Percentiles rank a stretch among this genome's conserved stretches.
Evolutionary conservation across 1,140 invertebrate genomes (phyloP).

Genomic region (Aphelenchoides avenae): DNA sequence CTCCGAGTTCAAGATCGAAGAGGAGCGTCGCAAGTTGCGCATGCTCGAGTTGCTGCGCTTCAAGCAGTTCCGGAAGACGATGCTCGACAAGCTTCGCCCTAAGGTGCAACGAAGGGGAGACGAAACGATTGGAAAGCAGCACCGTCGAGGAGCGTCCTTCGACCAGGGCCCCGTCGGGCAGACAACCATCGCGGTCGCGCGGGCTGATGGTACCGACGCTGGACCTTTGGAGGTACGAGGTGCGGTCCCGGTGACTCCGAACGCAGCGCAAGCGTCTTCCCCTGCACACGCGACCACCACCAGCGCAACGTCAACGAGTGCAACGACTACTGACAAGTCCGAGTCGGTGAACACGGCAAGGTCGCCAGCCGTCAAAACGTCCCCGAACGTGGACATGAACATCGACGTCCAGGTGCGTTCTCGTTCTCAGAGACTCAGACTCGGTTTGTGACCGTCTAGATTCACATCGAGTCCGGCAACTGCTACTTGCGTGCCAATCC

Average conservation of each 20-base stretch:
- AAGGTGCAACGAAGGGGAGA: constrained; percentile 18
- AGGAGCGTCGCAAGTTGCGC: constrained; percentile 49
- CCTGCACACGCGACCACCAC: too few relatives aligned
- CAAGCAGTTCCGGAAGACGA: constrained; percentile 52
- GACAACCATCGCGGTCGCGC: constrained; percentile 18
- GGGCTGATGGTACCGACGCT: too few relatives aligned
- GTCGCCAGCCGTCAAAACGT: too few relatives aligned
- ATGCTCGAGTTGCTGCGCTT: constrained; percentile 49
- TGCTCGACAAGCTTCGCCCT: constrained; percentile 45
- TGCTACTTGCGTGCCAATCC: constrained; percentile 49
- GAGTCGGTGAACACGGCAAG: too few relatives aligned
- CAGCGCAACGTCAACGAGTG: too few relatives aligned
- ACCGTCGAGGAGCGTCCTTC: neutral
- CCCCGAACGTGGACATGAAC: constrained; percentile 54
- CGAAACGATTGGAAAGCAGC: neutral
- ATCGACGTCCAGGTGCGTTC: constrained; percentile 52
- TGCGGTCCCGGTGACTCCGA: too few relatives aligned
- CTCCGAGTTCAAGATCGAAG: constrained; percentile 44
- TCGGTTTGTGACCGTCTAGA: constrained; percentile 22
- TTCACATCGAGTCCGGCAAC: constrained; percentile 53
- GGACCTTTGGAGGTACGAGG: too few relatives aligned
- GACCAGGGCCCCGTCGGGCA: too few relatives aligned
- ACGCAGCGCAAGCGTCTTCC: too few relatives aligned
- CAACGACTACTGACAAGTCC: too few relatives aligned
- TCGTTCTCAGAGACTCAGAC: neutral